A percentile compares a stretch with the other conserved stretches of the same genome.
Conservation (phyloP, 2,113 vertebrate genomes). For the Nothocercus julius region DNA sequence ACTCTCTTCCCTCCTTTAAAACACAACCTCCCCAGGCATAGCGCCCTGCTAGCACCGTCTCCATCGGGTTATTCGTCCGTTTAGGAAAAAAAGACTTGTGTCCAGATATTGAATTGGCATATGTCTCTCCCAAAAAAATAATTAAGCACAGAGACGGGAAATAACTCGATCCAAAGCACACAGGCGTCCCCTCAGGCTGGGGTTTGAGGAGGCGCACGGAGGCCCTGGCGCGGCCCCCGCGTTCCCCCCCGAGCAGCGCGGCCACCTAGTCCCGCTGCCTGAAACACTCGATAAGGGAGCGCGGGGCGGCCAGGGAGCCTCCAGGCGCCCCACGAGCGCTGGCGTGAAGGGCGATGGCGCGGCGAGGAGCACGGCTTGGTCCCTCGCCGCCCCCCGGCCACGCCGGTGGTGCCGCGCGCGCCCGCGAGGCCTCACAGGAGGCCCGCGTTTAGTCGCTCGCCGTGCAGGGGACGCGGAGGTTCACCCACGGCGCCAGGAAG, state of each 20-base stretch:
- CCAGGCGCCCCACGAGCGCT: rapidly evolving
- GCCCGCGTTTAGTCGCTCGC: background rate
- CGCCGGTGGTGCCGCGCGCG: background rate
- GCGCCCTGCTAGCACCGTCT: rapidly evolving
- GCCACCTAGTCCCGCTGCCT: background rate
- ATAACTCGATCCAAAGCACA: background rate
- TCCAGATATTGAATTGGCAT: background rate
- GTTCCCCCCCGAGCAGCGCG: background rate
- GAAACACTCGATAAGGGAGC: background rate
- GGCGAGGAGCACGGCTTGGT: too few species aligned
- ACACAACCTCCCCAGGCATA: background rate
- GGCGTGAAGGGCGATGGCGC: too few species aligned
- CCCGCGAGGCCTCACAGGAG: background rate
- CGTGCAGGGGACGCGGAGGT: slow-evolving; percentile 12
- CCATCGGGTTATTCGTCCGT: background rate
- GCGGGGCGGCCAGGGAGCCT: background rate
- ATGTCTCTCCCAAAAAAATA: background rate
- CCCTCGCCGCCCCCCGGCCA: too few species aligned
- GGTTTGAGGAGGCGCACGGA: background rate
- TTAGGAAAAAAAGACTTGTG: background rate
- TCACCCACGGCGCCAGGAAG: slow-evolving; percentile 57
- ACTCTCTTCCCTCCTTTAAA: background rate
- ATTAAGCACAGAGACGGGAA: background rate
- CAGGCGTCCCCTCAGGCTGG: background rate
- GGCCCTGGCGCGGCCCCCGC: background rate